Base-by-base conservation (phyloP, 2,797 vertebrate species). In the Xenops minutus region DNA sequence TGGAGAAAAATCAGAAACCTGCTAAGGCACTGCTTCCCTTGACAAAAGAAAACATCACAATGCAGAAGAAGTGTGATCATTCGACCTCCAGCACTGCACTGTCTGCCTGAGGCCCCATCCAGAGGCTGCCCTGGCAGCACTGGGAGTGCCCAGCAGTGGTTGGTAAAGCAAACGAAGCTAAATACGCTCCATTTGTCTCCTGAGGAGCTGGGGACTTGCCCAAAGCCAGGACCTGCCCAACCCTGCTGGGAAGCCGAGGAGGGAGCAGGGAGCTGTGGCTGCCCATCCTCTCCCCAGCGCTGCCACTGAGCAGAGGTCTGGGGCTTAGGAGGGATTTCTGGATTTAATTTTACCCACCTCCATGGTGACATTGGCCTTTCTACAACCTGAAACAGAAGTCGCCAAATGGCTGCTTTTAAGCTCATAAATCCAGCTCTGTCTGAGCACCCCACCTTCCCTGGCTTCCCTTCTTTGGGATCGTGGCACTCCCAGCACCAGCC, bases 261-360 rank as follows among this genome's bases (percentile, higher is more conserved):
- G 32, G 46, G 8, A 78, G 37, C 68, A n/a, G 76, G 44, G 62
- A 71, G 41, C 90, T 73, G 66, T 0, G 27, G 14, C 46, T 37
- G 54, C 37, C 29, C 20, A 20, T 41, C 32, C 62, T 62, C 13
- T 39, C 73, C 54, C 74, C 58, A 39, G 59, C 36, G 4, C 52
- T 56, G 66, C 79, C 20, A 30, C 2, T 2, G 5, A 88, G 80
- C 59, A 89, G 85, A 89, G 86, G 14, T 36, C 71, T 82, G 78
- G 64, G 85, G 96, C 93, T 95, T 95, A 95, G 88, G 41, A 85
- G 68, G 86, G 93, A 95, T 95, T 95, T 94, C 84, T 86, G 88
- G 58, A 39, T 96, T 95, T 94, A 96, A 83, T 87, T 95, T 92
- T 92, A 39, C 71, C 88, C 90, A 95, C 93, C 94, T 93, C 92